Evolutionary conservation across 2,797 vertebrate species (phyloP).

Genomic region (Pseudochirops cupreus): DNA sequence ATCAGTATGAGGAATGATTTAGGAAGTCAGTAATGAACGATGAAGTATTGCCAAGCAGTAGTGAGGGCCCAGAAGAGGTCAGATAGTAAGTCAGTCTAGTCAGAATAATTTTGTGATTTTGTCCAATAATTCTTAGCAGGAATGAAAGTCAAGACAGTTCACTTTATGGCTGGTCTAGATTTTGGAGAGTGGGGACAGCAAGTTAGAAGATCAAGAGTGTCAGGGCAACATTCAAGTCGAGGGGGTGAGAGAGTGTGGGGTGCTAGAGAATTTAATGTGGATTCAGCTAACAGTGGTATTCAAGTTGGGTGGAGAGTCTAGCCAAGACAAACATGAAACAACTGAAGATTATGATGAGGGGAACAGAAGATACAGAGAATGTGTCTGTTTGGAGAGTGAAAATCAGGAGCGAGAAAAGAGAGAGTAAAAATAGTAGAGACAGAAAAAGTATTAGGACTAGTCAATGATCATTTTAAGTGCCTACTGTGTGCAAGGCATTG

Average conservation of each 20-base stretch:
- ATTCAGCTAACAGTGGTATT: neutral
- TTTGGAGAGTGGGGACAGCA: neutral
- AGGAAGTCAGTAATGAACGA: neutral
- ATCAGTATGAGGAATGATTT: neutral
- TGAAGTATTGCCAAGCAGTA: neutral
- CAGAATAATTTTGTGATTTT: slow-evolving; percentile 19
- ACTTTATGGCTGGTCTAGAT: neutral
- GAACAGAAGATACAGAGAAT: slow-evolving; percentile 22
- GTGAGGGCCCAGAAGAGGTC: neutral
- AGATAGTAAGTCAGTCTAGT: neutral
- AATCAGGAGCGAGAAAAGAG: slow-evolving; percentile 27
- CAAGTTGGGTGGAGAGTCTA: neutral
- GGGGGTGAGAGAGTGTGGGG: neutral
- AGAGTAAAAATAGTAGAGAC: neutral
- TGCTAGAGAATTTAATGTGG: neutral
- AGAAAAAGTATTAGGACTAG: neutral
- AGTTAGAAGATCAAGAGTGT: neutral
- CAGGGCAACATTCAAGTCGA: neutral
- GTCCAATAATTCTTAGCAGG: neutral
- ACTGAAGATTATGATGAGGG: neutral
- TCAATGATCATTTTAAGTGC: neutral
- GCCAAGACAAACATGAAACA: neutral
- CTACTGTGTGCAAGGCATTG: neutral
- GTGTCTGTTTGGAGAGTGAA: neutral
- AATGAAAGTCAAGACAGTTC: neutral